Percentiles rank a stretch among this genome's conserved stretches.
These are phyloP conservation scores for Brachyptera putata DNA, from an alignment of 2,888 invertebrate genomes.

Conservation along the genomic window DNA sequence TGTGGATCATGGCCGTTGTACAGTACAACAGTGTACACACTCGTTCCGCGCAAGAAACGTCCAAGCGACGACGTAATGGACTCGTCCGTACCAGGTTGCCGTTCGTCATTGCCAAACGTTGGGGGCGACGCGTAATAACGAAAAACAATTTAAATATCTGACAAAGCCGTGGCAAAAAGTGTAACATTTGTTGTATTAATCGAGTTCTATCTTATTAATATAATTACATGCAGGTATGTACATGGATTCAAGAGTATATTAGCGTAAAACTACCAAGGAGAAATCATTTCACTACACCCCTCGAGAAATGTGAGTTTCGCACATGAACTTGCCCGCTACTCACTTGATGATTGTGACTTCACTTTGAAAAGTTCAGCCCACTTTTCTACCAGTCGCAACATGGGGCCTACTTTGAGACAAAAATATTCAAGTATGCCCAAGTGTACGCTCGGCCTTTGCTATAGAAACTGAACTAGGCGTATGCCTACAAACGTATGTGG, in stretches of 20 bases:
- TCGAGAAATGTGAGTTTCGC: background rate
- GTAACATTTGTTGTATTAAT: background rate
- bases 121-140: constrained; percentile 3
- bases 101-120: constrained; percentile 22
- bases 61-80: constrained; percentile 7
- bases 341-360: background rate
- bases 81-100: constrained; percentile 19
- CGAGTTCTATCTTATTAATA: background rate
- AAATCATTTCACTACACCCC: background rate
- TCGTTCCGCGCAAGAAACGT: background rate
- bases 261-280: background rate
- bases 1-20: constrained; percentile 32
- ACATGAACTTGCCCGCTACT: constrained; percentile 1
- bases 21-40: background rate
- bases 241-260: no score
- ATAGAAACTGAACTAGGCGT: no score
- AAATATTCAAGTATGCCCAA: no score
- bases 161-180: background rate
- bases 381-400: no score
- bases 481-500: no score
- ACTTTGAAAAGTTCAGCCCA: constrained; percentile 20
- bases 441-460: no score
- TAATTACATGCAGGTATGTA: no score
- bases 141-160: background rate
- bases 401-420: no score